phyloP scores from a whole-genome alignment of 2,113 vertebrate genomes.

The Aegithalos caudatus region DNA sequence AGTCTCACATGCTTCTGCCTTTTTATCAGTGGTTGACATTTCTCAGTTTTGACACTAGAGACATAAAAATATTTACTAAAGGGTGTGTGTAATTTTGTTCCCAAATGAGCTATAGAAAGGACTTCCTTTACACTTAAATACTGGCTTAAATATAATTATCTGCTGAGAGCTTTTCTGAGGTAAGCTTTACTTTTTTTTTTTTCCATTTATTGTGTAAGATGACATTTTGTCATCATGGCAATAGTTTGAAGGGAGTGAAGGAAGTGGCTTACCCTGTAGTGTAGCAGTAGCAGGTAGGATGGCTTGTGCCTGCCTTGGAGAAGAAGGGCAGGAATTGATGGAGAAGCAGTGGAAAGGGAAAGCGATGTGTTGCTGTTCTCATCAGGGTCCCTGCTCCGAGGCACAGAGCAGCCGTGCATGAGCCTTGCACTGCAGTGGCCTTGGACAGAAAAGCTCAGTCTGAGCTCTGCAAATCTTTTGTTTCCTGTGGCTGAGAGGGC shows the following conservation, averaged over 20 bases:
- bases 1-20: background rate
- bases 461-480: background rate
- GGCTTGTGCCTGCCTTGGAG: background rate
- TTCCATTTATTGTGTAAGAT: background rate
- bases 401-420: background rate
- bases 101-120: background rate
- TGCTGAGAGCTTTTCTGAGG: background rate
- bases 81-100: background rate
- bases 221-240: background rate
- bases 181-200: background rate
- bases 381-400: background rate
- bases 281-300: background rate
- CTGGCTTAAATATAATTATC: background rate
- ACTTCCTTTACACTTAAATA: background rate
- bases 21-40: background rate
- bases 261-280: background rate
- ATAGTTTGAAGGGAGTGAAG: background rate
- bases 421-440: background rate
- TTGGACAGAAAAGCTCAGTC: background rate
- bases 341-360: background rate
- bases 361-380: background rate
- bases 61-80: slow-evolving; percentile 25
- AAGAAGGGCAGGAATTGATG: background rate
- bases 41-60: background rate
- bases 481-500: background rate